These are phyloP conservation scores for Ploceus nigricollis DNA, from an alignment of 2,113 vertebrate genomes.

Conservation along the genomic window DNA sequence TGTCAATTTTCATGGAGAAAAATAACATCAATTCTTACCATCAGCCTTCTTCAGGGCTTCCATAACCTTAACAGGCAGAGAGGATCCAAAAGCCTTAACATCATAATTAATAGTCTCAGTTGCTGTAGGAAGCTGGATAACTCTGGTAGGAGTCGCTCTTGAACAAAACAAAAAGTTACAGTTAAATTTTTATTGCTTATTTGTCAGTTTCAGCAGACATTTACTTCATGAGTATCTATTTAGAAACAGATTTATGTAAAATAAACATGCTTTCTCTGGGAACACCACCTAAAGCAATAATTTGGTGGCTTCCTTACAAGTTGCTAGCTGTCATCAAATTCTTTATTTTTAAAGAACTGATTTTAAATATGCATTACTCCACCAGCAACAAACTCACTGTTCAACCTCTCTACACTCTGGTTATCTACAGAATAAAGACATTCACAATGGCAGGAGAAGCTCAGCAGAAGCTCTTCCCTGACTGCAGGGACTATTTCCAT, in stretches of 20 bases:
- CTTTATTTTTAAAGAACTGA: neutral
- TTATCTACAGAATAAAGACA: neutral
- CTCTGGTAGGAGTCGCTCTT: conserved; percentile 85
- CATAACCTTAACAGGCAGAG: conserved; percentile 94
- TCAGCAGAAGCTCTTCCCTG: neutral
- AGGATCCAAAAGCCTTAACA: conserved; percentile 88
- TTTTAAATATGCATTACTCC: neutral
- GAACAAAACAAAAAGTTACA: neutral
- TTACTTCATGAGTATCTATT: neutral
- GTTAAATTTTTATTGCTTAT: neutral
- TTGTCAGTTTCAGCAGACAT: neutral
- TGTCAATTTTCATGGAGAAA: neutral
- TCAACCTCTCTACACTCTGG: neutral
- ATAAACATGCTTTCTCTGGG: neutral
- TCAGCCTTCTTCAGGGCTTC: conserved; percentile 87
- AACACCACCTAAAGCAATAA: neutral
- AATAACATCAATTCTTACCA: conserved; percentile 69
- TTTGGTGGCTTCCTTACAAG: neutral
- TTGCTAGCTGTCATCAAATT: neutral
- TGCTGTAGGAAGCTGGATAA: conserved; percentile 74
- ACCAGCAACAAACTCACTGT: neutral
- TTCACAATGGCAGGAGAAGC: neutral
- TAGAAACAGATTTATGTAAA: neutral
- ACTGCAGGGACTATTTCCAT: neutral
- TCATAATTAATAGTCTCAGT: conserved; percentile 86